Evolutionary conservation across 2,888 invertebrate species (phyloP).

Genomic region (Gerosis bhagava): DNA sequence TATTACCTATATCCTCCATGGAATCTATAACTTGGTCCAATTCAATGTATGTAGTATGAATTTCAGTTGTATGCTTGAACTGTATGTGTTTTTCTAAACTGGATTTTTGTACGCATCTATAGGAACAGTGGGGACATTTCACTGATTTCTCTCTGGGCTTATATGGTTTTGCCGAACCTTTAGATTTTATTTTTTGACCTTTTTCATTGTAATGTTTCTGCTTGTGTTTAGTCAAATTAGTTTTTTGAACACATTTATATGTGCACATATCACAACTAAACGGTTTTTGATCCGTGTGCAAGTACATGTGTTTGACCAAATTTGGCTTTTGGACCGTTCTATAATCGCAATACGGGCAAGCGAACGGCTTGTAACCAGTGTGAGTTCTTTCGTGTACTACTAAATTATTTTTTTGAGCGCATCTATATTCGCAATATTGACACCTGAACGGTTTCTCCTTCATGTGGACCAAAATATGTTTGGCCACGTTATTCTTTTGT

Average conservation of each 20-base stretch:
- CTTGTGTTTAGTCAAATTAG: conserved; percentile 74
- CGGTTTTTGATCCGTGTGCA: conserved; percentile 76
- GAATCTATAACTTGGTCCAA: conserved; percentile 47
- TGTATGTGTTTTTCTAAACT: conserved; percentile 74
- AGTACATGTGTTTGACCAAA: conserved; percentile 76
- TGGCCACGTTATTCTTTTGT: conserved; percentile 76
- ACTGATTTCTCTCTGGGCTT: conserved; percentile 69
- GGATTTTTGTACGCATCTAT: conserved; percentile 70
- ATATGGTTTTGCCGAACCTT: conserved; percentile 61
- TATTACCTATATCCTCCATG: conserved; percentile 49
- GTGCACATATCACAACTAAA: conserved; percentile 74
- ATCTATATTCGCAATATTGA: conserved; percentile 75
- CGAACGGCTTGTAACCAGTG: conserved; percentile 76
- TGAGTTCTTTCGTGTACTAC: conserved; percentile 77
- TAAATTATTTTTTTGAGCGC: conserved; percentile 76
- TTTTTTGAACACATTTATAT: conserved; percentile 75
- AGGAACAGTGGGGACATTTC: conserved; percentile 65
- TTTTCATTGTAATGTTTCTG: conserved; percentile 71
- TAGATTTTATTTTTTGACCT: conserved; percentile 53
- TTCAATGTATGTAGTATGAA: conserved; percentile 15
- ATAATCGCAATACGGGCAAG: conserved; percentile 74
- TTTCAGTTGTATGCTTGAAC: conserved; percentile 61
- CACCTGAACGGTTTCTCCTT: conserved; percentile 76
- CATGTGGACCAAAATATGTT: conserved; percentile 77
- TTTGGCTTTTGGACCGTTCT: conserved; percentile 77